Conservation (phyloP, 2,113 vertebrate species). For the Tricholaema leucomelas region DNA sequence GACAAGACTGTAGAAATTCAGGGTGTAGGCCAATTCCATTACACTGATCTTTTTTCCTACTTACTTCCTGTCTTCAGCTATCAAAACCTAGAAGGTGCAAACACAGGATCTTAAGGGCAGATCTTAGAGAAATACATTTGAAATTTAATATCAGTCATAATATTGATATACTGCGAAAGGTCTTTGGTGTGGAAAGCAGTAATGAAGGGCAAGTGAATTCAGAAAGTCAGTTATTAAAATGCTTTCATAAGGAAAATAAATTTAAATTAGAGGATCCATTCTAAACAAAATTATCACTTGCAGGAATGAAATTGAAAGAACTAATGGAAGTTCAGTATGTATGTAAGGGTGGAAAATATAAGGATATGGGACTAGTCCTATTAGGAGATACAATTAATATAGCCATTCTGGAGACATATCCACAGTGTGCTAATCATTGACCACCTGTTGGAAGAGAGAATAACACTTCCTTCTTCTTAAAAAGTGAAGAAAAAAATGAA, state of each 20-base stretch:
- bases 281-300: conserved; percentile 1
- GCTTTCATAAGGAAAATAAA: background rate
- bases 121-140: background rate
- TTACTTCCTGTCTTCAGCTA: background rate
- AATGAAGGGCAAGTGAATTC: background rate
- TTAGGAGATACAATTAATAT: background rate
- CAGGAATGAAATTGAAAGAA: background rate
- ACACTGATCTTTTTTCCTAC: background rate
- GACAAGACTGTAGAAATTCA: background rate
- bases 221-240: background rate
- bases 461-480: background rate
- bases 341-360: background rate
- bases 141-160: background rate
- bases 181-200: background rate
- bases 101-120: background rate
- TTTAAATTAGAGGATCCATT: background rate
- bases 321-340: background rate
- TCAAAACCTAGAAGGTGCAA: background rate
- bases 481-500: background rate
- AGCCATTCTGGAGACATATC: background rate
- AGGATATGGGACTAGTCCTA: background rate
- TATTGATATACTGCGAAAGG: background rate
- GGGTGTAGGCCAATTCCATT: background rate
- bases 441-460: background rate
- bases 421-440: background rate